phyloP scores from a whole-genome alignment of 2,888 invertebrate genomes.

The Cryptocheilus praepositus region DNA sequence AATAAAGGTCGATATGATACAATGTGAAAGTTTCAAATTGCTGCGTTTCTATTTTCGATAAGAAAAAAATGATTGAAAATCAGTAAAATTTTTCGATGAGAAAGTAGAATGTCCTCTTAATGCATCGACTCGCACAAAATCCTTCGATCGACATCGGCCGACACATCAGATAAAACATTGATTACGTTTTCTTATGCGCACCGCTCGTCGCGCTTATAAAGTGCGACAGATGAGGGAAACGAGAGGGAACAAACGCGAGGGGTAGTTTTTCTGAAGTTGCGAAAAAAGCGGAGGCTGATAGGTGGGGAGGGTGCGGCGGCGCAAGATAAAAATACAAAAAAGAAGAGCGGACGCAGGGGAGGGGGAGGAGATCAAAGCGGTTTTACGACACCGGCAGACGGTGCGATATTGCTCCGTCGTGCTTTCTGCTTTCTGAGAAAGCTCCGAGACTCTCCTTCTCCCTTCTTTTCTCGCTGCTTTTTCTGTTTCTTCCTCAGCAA shows the following conservation, averaged over 20 bases:
- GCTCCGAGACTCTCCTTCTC: constrained; percentile 33
- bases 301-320: background rate
- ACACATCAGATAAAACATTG: no score
- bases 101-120: no score
- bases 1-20: no score
- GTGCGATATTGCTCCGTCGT: constrained; percentile 54
- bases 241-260: constrained; percentile 1
- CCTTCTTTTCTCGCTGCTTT: constrained; percentile 6
- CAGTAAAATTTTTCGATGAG: no score
- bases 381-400: constrained; percentile 60
- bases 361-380: constrained; percentile 57
- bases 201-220: no score
- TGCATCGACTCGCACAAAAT: no score
- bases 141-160: no score
- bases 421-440: constrained; percentile 58
- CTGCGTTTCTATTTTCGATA: no score
- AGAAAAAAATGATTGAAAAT: no score
- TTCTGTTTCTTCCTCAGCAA: constrained; percentile 4
- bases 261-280: background rate
- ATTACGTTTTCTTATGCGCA: no score
- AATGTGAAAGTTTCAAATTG: no score
- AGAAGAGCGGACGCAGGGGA: constrained; percentile 27
- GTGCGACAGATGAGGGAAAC: background rate
- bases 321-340: constrained; percentile 6
- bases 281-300: background rate